Evolutionary conservation across 1,140 invertebrate species (phyloP).

Genomic region (Danaus melanippus): DNA sequence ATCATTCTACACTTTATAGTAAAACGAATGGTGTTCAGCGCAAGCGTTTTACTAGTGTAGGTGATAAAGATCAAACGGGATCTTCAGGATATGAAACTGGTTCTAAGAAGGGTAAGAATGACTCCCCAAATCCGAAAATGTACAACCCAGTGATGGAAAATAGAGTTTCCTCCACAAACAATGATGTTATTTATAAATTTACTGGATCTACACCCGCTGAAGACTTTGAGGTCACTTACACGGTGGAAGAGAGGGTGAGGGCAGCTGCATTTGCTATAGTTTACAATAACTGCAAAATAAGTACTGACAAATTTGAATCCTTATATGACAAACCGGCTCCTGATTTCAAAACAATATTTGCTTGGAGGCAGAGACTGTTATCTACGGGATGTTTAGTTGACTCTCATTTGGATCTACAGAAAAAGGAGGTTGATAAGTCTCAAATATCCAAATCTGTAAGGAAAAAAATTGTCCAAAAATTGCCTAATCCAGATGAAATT

Average conservation of each 20-base stretch:
- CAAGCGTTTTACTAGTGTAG: constrained; percentile 42
- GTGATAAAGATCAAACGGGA: constrained; percentile 49
- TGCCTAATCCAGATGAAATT: constrained; percentile 64
- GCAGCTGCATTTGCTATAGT: constrained; percentile 64
- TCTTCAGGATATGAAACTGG: constrained; percentile 55
- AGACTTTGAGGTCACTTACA: constrained; percentile 60
- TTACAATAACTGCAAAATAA: constrained; percentile 63
- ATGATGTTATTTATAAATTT: constrained; percentile 60
- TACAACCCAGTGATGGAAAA: constrained; percentile 66
- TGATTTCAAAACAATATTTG: constrained; percentile 67
- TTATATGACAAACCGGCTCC: constrained; percentile 66
- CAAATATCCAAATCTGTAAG: constrained; percentile 17
- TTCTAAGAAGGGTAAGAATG: constrained; percentile 39
- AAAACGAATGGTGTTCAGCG: constrained; percentile 37
- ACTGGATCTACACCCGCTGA: constrained; percentile 45
- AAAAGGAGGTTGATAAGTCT: constrained; percentile 15
- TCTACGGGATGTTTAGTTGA: constrained; percentile 64
- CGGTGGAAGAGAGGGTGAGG: constrained; percentile 57
- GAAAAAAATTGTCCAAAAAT: constrained; percentile 29
- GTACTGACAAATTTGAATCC: constrained; percentile 58
- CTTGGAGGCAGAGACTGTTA: constrained; percentile 59
- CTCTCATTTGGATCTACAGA: constrained; percentile 38
- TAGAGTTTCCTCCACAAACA: constrained; percentile 61
- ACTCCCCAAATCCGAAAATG: constrained; percentile 28
- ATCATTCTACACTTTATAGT: constrained; percentile 29